These are phyloP conservation scores for Champsocephalus esox DNA, from an alignment of 2,797 vertebrate species.

Conservation along the genomic window DNA sequence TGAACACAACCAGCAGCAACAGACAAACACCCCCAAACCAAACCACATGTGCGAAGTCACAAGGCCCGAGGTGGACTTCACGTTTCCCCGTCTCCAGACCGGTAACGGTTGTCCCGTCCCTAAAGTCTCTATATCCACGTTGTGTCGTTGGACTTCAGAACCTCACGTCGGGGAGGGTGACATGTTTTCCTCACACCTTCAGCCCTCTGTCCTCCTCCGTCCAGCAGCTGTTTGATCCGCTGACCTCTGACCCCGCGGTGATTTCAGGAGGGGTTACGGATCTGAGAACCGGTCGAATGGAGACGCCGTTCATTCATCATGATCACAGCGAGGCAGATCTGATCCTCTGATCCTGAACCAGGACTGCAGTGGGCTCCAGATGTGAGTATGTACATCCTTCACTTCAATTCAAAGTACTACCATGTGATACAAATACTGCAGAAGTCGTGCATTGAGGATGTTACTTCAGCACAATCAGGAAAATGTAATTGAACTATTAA, in stretches of 20 bases:
- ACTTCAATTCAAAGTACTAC: no score
- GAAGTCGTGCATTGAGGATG: no score
- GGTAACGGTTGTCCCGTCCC: not conserved
- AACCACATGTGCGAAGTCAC: no score
- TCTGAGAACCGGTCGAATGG: conserved; percentile 52
- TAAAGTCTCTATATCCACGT: not conserved
- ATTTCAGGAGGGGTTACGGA: conserved; percentile 57
- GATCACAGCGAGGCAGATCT: conserved; percentile 25
- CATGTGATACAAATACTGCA: no score
- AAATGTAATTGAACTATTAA: no score
- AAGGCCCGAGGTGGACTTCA: no score
- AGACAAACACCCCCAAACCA: no score
- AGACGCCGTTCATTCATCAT: conserved; percentile 80
- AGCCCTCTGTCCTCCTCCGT: conserved; percentile 52
- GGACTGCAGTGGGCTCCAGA: no score
- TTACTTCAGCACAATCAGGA: no score
- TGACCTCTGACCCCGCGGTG: conserved; percentile 66
- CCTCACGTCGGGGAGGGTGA: not conserved
- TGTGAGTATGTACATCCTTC: no score
- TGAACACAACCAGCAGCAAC: no score
- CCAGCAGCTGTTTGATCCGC: conserved; percentile 64
- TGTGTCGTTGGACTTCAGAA: not conserved
- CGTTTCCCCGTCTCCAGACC: not conserved
- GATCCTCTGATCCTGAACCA: no score
- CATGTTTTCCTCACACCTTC: conserved; percentile 6